These are phyloP conservation scores for Ganaspis sp. DNA, from an alignment of 1,140 invertebrate genomes.

Conservation along the genomic window DNA sequence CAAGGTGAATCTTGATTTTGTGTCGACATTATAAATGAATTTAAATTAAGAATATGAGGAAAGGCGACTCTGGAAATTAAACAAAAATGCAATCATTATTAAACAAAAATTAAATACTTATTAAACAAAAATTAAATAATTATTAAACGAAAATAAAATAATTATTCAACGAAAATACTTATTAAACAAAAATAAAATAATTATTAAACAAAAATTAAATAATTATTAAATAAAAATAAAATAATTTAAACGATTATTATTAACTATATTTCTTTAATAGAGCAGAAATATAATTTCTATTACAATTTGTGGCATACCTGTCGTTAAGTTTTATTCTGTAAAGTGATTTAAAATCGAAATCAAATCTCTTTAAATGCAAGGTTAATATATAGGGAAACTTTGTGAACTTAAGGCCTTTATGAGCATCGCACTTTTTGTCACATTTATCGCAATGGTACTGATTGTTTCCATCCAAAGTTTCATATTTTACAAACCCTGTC, in stretches of 20 bases:
- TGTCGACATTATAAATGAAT: slow-evolving; percentile 81
- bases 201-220: background rate
- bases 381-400: slow-evolving; percentile 93
- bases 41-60: slow-evolving; percentile 88
- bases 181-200: background rate
- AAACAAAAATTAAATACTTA: slow-evolving; percentile 12
- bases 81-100: slow-evolving; percentile 21
- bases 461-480: slow-evolving; percentile 90
- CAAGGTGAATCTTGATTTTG: slow-evolving; percentile 68
- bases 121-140: slow-evolving; percentile 28
- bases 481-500: slow-evolving; percentile 90
- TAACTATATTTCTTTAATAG: too few species aligned
- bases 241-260: slow-evolving; percentile 25
- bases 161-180: slow-evolving; percentile 32
- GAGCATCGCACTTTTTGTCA: slow-evolving; percentile 92
- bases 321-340: slow-evolving; percentile 95
- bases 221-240: slow-evolving; percentile 34
- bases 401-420: slow-evolving; percentile 93
- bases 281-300: too few species aligned
- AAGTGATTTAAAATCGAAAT: slow-evolving; percentile 92
- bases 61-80: slow-evolving; percentile 84
- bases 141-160: slow-evolving; percentile 25
- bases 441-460: slow-evolving; percentile 94
- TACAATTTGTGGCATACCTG: too few species aligned
- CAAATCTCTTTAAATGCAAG: slow-evolving; percentile 92